Percentiles rank a stretch among this genome's conserved stretches.
Evolutionary conservation across 2,113 vertebrate genomes (phyloP).

Genomic region (Aspidoscelis tigris): DNA sequence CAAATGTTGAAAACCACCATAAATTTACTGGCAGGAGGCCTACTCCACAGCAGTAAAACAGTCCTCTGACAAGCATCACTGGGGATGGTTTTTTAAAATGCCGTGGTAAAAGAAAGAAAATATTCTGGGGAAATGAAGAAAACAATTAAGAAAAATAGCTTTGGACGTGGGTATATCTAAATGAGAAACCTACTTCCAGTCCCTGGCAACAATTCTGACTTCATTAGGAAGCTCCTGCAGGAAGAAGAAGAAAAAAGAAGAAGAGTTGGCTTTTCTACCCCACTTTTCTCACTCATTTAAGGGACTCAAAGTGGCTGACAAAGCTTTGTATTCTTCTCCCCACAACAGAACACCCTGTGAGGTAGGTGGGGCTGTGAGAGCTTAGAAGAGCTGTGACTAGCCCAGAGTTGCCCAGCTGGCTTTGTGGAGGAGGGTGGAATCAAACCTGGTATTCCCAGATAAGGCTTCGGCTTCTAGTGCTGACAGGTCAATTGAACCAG

Average conservation of each 20-base stretch:
- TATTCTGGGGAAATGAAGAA: neutral
- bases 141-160: neutral
- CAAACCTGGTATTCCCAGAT: no score
- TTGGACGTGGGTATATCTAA: neutral
- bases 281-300: no score
- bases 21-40: neutral
- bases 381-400: no score
- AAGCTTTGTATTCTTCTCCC: no score
- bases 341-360: no score
- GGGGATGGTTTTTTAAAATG: neutral
- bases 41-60: neutral
- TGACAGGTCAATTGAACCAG: constrained; percentile 7
- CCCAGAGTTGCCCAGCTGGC: no score
- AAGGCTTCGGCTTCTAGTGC: neutral
- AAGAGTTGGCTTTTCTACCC: no score
- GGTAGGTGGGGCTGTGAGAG: no score
- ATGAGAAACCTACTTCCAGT: neutral
- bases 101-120: neutral
- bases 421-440: no score
- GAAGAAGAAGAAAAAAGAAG: no score
- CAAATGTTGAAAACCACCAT: neutral
- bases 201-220: neutral
- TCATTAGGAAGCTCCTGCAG: neutral
- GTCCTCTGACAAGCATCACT: neutral
- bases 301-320: no score